Percentiles rank a stretch among this genome's conserved stretches.
These are phyloP conservation scores for Masticophis lateralis DNA, from an alignment of 2,797 vertebrate species.

Conservation along the genomic window DNA sequence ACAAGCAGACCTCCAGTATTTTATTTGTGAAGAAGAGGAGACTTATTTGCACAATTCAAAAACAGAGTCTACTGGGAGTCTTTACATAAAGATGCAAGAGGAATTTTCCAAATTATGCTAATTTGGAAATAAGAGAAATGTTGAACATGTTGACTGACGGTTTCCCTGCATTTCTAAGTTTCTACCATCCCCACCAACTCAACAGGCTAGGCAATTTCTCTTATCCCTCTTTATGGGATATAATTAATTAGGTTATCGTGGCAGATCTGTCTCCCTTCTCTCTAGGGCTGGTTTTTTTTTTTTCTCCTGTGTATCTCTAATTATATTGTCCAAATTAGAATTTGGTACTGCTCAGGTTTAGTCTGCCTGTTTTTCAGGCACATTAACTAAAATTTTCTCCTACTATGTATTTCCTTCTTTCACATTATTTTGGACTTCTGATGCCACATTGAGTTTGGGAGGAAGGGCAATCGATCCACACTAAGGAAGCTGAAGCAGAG, in stretches of 20 bases:
- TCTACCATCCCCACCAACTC: not conserved
- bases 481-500: not conserved
- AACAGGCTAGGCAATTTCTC: not conserved
- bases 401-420: not conserved
- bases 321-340: not conserved
- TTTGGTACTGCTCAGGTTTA: not conserved
- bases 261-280: not conserved
- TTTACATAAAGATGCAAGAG: not conserved
- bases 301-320: too few relatives aligned
- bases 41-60: not conserved
- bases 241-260: not conserved
- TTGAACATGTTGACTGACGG: not conserved
- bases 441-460: not conserved
- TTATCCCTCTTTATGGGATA: not conserved
- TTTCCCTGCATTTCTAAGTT: not conserved
- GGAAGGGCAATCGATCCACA: not conserved
- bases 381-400: not conserved
- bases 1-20: not conserved
- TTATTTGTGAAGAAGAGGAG: not conserved
- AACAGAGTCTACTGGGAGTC: not conserved
- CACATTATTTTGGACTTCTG: not conserved
- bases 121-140: not conserved
- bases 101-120: not conserved
- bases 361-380: not conserved
- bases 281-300: not conserved